phyloP scores from a whole-genome alignment of 2,113 vertebrate genomes.

The Leptobrachium leishanense region DNA sequence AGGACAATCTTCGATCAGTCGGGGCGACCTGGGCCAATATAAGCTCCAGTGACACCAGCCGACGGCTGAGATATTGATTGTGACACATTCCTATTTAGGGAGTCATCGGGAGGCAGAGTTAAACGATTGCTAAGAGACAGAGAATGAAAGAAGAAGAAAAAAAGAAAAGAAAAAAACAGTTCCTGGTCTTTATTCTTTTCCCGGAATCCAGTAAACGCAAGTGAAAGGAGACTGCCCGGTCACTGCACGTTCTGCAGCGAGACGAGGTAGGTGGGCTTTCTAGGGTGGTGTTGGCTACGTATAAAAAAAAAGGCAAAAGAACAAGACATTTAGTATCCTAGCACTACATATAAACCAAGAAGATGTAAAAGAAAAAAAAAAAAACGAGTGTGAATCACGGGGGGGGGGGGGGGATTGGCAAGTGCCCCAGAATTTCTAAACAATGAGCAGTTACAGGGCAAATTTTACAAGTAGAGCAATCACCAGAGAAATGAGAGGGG shows the following conservation, averaged over 20 bases:
- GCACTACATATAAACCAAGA: too few relatives aligned
- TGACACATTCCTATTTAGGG: conserved; percentile 62
- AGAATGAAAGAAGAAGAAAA: conserved; percentile 51
- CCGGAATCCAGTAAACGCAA: background rate
- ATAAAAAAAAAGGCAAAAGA: too few relatives aligned
- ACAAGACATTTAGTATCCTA: too few relatives aligned
- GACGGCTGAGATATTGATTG: conserved; percentile 64
- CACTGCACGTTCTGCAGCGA: background rate
- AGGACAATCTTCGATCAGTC: conserved; percentile 41
- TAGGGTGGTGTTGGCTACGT: too few relatives aligned
- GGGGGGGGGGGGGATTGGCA: too few relatives aligned
- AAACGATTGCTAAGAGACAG: conserved; percentile 41
- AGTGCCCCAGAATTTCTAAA: too few relatives aligned
- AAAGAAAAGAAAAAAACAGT: conserved; percentile 52
- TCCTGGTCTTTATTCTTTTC: conserved; percentile 39
- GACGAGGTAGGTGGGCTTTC: conserved; percentile 8
- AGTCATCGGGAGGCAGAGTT: conserved; percentile 55
- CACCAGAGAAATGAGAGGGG: too few relatives aligned
- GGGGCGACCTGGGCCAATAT: conserved; percentile 46
- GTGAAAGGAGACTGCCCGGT: background rate
- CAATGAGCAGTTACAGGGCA: too few relatives aligned
- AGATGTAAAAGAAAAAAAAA: too few relatives aligned
- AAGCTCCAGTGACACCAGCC: conserved; percentile 62
- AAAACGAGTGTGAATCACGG: too few relatives aligned
- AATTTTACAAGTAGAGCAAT: too few relatives aligned